These are phyloP conservation scores for Andrena praecox DNA, from an alignment of 2,888 invertebrate species.

Conservation along the genomic window DNA sequence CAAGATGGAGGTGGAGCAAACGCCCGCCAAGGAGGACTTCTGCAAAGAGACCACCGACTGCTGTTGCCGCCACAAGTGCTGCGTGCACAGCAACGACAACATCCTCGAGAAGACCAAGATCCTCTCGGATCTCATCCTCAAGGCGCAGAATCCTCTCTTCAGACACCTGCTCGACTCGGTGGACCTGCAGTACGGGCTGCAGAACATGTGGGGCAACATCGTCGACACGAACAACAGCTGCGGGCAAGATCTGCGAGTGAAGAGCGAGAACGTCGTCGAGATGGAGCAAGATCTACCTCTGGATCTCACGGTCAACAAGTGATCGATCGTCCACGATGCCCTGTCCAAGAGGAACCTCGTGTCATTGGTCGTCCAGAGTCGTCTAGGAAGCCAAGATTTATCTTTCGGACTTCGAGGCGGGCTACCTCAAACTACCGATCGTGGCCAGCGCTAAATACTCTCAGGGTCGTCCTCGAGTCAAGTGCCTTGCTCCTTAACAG, in stretches of 20 bases:
- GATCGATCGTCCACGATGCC: constrained; percentile 39
- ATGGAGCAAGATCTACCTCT: constrained; percentile 85
- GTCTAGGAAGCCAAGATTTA: background rate
- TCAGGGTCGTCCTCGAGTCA: constrained; percentile 22
- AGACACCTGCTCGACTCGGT: constrained; percentile 81
- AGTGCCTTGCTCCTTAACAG: background rate
- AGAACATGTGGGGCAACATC: constrained; percentile 80
- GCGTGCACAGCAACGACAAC: constrained; percentile 80
- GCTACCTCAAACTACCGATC: constrained; percentile 18
- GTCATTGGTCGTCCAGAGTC: background rate
- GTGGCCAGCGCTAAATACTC: background rate
- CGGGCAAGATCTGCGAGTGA: constrained; percentile 83
- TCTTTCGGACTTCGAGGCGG: background rate
- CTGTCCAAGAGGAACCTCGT: background rate
- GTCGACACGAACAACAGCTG: constrained; percentile 75
- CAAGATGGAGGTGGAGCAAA: constrained; percentile 78
- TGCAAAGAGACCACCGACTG: constrained; percentile 70
- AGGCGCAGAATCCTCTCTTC: constrained; percentile 80
- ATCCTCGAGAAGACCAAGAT: constrained; percentile 82
- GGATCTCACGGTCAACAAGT: constrained; percentile 84
- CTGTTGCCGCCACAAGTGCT: constrained; percentile 82
- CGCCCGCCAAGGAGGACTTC: constrained; percentile 51
- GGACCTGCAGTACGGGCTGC: constrained; percentile 81
- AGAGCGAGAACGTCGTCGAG: constrained; percentile 82
- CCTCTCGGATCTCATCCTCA: constrained; percentile 82